Evolutionary conservation across 64 coral and sea anemone species (phyloP), one percentile per base, ranked within the genome.

Genomic region (Platygyra sinensis): DNA sequence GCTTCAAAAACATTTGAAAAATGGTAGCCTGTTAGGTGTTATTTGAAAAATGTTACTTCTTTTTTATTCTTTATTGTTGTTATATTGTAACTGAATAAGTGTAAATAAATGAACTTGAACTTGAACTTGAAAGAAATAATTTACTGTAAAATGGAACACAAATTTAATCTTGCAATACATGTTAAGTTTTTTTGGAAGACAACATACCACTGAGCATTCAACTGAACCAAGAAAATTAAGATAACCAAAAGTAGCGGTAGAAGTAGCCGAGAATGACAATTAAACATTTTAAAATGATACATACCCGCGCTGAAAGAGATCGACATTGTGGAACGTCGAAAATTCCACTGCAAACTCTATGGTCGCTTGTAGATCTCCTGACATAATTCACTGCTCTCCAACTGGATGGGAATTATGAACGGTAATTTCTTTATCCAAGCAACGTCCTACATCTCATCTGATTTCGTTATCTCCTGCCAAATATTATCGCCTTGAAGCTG

Each of bases 291-390:
- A 17, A 64, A 62, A 14, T 30, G 51, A 3, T 32, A 89, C 95
- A 25, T 84, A 97, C 95, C 95, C 95, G 87, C 95, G 80, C 31
- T 97, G 91, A 83, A 97, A 97, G 36, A 97, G 92, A 60, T 97
- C 95, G 17, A 97, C 88, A 75, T 97, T 97, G 46, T 97, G 95
- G 86, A 97, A 97, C 12, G 92, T 87, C 17, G 95, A 94, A 73
- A 97, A 97, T 72, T 94, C 95, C 7, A 97, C 95, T n/a, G 71
- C 76, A 69, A 97, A 93, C 77, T 97, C 95, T 8, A 97, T 59
- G 27, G 95, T 94, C 52, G 91, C 95, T 87, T 97, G 95, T 49
- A 97, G 86, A 82, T 97, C 95, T 50, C 95, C 95, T 3, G 85
- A 85, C 81, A 85, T 85, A 8, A 0, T 52, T 36, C 30, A 11